These are phyloP conservation scores for Tachina lurida DNA, from an alignment of 2,888 invertebrate species.

Conservation along the genomic window DNA sequence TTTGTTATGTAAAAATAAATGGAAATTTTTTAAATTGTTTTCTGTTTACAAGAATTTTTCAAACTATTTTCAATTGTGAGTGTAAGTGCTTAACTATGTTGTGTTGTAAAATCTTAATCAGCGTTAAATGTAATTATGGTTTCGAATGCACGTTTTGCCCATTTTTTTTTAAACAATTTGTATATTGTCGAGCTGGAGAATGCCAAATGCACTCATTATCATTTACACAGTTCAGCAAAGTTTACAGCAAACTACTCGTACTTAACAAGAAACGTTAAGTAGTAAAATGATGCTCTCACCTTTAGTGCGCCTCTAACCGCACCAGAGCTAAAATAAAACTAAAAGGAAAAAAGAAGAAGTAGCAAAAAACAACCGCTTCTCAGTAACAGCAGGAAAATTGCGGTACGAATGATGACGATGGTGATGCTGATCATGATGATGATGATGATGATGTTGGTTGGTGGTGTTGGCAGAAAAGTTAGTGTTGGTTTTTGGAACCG, in stretches of 20 bases:
- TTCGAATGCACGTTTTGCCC: constrained; percentile 36
- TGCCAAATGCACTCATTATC: constrained; percentile 40
- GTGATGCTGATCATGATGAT: constrained; percentile 7
- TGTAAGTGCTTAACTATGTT: neutral
- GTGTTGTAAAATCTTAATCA: constrained; percentile 25
- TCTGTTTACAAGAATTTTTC: constrained; percentile 25
- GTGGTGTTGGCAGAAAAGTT: neutral
- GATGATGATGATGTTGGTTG: neutral
- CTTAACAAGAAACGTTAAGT: constrained; percentile 33
- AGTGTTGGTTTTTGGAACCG: constrained; percentile 10
- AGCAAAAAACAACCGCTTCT: constrained; percentile 35
- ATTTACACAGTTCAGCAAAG: constrained; percentile 32
- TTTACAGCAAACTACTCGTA: constrained; percentile 12
- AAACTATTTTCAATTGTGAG: constrained; percentile 19
- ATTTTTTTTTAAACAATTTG: neutral
- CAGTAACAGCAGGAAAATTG: constrained; percentile 42
- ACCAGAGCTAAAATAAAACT: constrained; percentile 30
- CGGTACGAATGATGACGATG: constrained; percentile 3
- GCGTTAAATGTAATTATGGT: constrained; percentile 61
- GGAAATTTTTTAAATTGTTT: constrained; percentile 32
- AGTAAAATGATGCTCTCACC: constrained; percentile 34
- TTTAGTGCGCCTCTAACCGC: constrained; percentile 44
- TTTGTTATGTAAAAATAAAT: neutral
- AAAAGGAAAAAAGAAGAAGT: neutral
- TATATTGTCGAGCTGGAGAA: constrained; percentile 12